Percentiles rank a stretch among this genome's conserved stretches.
Conservation (phyloP, 2,797 vertebrate genomes). For the Rhyacichthys aspro region DNA sequence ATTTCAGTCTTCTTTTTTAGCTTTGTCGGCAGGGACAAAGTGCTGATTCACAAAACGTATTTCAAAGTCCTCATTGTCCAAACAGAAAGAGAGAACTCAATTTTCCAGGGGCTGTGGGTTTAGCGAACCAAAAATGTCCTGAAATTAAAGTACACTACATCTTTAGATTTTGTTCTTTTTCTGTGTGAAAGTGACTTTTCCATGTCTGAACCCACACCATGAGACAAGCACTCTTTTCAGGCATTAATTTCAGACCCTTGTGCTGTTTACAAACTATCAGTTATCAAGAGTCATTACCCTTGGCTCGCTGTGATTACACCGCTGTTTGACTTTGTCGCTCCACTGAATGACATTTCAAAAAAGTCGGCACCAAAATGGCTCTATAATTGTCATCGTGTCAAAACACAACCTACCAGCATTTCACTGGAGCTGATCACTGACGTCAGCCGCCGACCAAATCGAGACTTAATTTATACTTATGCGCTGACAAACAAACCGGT, state of each 20-base stretch:
- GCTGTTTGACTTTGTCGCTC: conserved; percentile 4
- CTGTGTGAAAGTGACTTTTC: conserved; percentile 53
- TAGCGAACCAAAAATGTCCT: conserved; percentile 49
- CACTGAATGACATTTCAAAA: conserved; percentile 21
- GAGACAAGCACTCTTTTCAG: conserved; percentile 48
- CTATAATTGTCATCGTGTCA: conserved; percentile 45
- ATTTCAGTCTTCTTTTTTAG: conserved; percentile 34
- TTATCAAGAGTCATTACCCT: conserved; percentile 36
- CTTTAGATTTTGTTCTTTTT: conserved; percentile 53
- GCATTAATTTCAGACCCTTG: conserved; percentile 59
- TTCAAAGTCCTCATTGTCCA: conserved; percentile 60
- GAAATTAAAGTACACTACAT: conserved; percentile 54
- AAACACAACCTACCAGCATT: conserved; percentile 25
- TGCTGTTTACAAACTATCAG: conserved; percentile 69
- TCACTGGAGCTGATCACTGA: conserved; percentile 41
- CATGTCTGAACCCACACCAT: conserved; percentile 35
- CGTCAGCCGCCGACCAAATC: conserved; percentile 48
- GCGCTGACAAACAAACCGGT: conserved; percentile 40
- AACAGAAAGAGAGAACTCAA: conserved; percentile 23
- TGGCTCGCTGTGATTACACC: conserved; percentile 49
- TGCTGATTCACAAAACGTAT: conserved; percentile 56
- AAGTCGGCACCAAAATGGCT: conserved; percentile 45
- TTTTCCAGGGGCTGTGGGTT: conserved; percentile 60
- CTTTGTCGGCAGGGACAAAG: conserved; percentile 32
- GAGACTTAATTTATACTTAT: conserved; percentile 24